phyloP scores from a whole-genome alignment of 2,888 invertebrate genomes.

The Macrosoma leucophasiata region DNA sequence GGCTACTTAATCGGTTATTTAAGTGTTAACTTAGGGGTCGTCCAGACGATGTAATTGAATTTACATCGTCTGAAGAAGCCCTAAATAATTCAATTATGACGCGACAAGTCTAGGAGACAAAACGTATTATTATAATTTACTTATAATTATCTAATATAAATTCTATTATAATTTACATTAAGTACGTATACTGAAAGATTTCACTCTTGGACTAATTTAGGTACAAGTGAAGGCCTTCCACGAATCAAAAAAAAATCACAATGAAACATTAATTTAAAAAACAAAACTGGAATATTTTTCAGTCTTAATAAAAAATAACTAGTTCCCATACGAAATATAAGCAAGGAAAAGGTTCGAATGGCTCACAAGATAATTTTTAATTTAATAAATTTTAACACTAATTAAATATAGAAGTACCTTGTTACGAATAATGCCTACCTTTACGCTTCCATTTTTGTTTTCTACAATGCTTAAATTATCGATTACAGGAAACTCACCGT shows the following conservation, averaged over 20 bases:
- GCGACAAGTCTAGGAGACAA: slow-evolving; percentile 55
- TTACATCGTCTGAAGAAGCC: slow-evolving; percentile 48
- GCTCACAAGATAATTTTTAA: slow-evolving; percentile 36
- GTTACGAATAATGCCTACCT: slow-evolving; percentile 61
- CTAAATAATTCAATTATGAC: slow-evolving; percentile 40
- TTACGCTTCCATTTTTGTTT: slow-evolving; percentile 64
- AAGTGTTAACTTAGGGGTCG: slow-evolving; percentile 35
- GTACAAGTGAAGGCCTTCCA: slow-evolving; percentile 54
- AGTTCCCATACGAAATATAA: slow-evolving; percentile 42
- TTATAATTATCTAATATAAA: slow-evolving; percentile 74
- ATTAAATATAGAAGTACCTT: slow-evolving; percentile 59
- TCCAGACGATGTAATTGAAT: slow-evolving; percentile 38
- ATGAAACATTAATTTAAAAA: slow-evolving; percentile 46
- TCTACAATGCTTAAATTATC: slow-evolving; percentile 64
- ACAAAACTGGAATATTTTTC: slow-evolving; percentile 69
- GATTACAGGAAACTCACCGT: slow-evolving; percentile 75
- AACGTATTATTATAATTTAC: slow-evolving; percentile 65
- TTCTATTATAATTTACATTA: slow-evolving; percentile 74
- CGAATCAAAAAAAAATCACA: slow-evolving; percentile 42
- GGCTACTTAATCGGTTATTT: slow-evolving; percentile 11
- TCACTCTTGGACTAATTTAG: slow-evolving; percentile 69
- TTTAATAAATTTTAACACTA: slow-evolving; percentile 60
- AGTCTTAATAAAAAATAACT: slow-evolving; percentile 72
- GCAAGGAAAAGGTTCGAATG: slow-evolving; percentile 36
- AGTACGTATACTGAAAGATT: slow-evolving; percentile 76